Conservation (phyloP, 2,888 invertebrate genomes). For the Heliconius cydno region DNA sequence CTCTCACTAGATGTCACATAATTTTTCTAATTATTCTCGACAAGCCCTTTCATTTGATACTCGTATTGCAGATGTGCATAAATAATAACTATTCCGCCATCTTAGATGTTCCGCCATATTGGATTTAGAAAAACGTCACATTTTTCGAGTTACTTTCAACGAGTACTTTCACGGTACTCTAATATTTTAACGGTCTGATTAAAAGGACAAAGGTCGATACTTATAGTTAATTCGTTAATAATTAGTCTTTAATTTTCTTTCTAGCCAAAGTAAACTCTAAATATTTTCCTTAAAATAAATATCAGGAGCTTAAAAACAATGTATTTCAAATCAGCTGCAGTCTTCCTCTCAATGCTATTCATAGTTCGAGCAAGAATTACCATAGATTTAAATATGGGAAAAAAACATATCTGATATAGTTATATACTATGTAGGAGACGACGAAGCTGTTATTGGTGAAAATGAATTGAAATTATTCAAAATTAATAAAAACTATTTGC, state of each 20-base stretch:
- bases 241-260: slow-evolving; percentile 11
- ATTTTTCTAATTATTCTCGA: too few relatives aligned
- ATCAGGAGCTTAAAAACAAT: slow-evolving; percentile 4
- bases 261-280: slow-evolving; percentile 3
- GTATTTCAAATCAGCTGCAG: neutral
- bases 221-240: neutral
- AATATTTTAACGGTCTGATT: slow-evolving; percentile 8
- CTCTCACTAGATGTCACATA: too few relatives aligned
- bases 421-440: slow-evolving; percentile 58
- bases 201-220: slow-evolving; percentile 8
- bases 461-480: slow-evolving; percentile 60
- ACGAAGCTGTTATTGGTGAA: slow-evolving; percentile 56
- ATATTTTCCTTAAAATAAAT: slow-evolving; percentile 1
- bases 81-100: too few relatives aligned
- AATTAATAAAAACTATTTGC: slow-evolving; percentile 54
- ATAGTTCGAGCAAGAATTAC: slow-evolving; percentile 57
- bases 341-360: slow-evolving; percentile 19
- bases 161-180: slow-evolving; percentile 14
- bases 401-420: slow-evolving; percentile 50
- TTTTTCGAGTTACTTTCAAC: too few relatives aligned
- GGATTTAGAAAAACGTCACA: too few relatives aligned
- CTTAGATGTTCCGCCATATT: too few relatives aligned
- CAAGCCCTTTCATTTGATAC: too few relatives aligned
- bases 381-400: slow-evolving; percentile 54
- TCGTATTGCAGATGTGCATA: too few relatives aligned